Evolutionary conservation across 2,888 invertebrate genomes (phyloP), one percentile per base, ranked within the genome.

Genomic region (Sycophila texana): DNA sequence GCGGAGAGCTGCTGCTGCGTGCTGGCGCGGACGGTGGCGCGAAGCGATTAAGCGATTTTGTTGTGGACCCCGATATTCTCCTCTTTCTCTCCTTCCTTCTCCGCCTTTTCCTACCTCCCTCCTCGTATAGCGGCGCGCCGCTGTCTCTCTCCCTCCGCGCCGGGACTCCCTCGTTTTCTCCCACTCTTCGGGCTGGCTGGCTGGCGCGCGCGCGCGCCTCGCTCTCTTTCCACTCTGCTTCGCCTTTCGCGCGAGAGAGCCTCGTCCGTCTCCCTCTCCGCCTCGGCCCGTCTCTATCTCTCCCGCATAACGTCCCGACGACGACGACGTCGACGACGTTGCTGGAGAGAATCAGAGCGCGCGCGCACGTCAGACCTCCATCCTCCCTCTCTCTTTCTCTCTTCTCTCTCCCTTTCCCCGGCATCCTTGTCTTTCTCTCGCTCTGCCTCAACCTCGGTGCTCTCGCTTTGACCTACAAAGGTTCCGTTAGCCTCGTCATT

Each of bases 41-140:
- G 88, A 88, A 88, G 88, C 89, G 90, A 90, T 90, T 90, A 90
- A 90, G 90, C 90, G 90, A 90, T 90, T 90, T 90, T 90, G 89
- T 90, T 90, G 89, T 90, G 90, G 87, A 89, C 88, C 89, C 86
- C 89, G 89, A 89, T 89, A 89, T 89, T 89, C 88, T 87, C 85
- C 86, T 81, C 82, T 86, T 84, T 83, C 85, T 87, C 85, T 80
- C 79, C 76, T 73, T 87, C 85, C 61, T 63, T 76, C 61, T 70
- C 85, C 81, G 82, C 80, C 83, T 82, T 86, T 86, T 85, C 85
- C 86, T 87, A 85, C 88, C 86, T 86, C 86, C 85, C 86, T 86
- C 86, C 86, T 87, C 86, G 53, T 26, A n/a, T n/a, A 87, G 87
- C 86, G 86, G 81, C 84, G 84, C 81, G 83, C 72, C 71, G 16